Conservation (phyloP, 2,113 vertebrate species). For the Polypterus bichir region DNA sequence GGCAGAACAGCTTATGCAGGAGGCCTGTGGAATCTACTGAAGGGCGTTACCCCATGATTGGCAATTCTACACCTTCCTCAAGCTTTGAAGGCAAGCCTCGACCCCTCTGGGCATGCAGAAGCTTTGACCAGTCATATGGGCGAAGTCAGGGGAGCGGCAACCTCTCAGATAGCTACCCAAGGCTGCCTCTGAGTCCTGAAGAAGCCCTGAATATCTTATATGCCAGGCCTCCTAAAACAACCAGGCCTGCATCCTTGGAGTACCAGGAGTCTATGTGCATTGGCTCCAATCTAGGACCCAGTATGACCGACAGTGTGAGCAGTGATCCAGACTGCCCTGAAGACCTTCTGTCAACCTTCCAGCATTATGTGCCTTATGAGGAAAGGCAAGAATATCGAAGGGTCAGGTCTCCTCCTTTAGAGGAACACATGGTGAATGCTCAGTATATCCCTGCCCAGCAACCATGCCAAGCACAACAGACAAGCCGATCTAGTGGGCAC, state of each 20-base stretch:
- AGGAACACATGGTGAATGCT: constrained; percentile 57
- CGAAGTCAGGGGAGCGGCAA: background rate
- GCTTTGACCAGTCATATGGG: constrained; percentile 19
- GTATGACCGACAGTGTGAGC: constrained; percentile 10
- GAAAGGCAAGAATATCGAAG: constrained; percentile 13
- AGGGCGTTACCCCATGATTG: constrained; percentile 24
- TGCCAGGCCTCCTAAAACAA: constrained; percentile 15
- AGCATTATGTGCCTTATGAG: constrained; percentile 13
- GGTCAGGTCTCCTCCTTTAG: constrained; percentile 19
- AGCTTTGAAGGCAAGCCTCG: constrained; percentile 32
- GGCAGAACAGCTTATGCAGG: constrained; percentile 55
- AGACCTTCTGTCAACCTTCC: background rate
- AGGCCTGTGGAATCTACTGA: constrained; percentile 36
- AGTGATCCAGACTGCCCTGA: background rate
- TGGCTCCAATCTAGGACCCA: constrained; percentile 26
- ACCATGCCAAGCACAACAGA: constrained; percentile 35
- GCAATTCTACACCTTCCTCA: constrained; percentile 23
- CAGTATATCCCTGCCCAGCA: constrained; percentile 63
- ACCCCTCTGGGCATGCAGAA: constrained; percentile 21
- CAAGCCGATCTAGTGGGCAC: constrained; percentile 24
- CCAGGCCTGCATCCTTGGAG: constrained; percentile 24
- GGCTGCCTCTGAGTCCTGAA: constrained; percentile 7
- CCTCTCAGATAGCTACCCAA: constrained; percentile 2
- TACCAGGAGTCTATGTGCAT: constrained; percentile 19
- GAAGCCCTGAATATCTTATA: constrained; percentile 28